Base-by-base conservation (phyloP, 37 sponge, comb jelly and placozoan species). In the Ianthella basta region DNA sequence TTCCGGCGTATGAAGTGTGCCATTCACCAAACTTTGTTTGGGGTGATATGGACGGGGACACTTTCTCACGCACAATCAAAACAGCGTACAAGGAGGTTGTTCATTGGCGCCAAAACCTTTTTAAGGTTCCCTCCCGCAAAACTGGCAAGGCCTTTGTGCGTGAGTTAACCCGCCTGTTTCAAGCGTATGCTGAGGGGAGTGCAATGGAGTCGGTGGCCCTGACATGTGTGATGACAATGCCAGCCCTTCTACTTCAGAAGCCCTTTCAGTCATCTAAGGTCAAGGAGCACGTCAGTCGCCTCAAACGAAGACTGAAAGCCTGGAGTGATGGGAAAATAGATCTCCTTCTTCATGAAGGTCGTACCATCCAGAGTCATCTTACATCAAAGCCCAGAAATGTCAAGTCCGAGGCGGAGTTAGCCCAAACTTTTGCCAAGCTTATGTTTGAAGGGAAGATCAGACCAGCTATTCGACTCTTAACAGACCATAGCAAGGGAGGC, bases 101-200 rank as follows among this genome's bases (percentile, higher is more conserved):
- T 14, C 55, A 20, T 24, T 77, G 79, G 79, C 16, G 55, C 14
- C 16, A 25, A 44, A 77, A 77, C 55, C 13, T 77, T 34, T 77
- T 77, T 36, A 38, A 34, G 55, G 55, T 44, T 15, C 79, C 79
- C 19, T 77, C 67, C 79, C 10, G 79, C 40, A 21, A 77, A 77
- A 25, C 14, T 44, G 18, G 79, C 32, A 25, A 77, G 55, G 15
- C 18, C 16, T 77, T 77, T 23, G 24, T 77, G 24, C 41, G 24
- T 20, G 79, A 77, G 32, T 14, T 77, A 40, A 13, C 79, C 21
- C 15, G 44, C 12, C 18, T 77, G 38, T 77, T 37, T 20, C 37
- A 77, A 27, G 15, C 44, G 44, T 77, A 77, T 77, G 79, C 25
- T 77, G 44, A 77, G 10, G 14, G 40, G 12, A 36, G 13, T 18